Evolutionary conservation across 2,888 invertebrate species (phyloP).

Genomic region (Zele albiditarsus): DNA sequence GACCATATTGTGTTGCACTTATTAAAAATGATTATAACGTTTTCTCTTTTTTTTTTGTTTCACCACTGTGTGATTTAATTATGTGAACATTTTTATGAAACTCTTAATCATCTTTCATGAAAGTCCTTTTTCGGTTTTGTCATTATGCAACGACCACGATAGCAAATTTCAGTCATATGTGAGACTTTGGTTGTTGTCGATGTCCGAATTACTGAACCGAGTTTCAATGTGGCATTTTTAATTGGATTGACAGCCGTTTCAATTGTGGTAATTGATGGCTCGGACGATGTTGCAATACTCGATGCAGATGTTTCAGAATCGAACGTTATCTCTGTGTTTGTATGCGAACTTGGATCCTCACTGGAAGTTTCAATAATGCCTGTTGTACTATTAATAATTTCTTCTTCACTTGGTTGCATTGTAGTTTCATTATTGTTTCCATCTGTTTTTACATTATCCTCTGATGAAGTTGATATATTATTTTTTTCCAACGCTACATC

Average conservation of each 20-base stretch:
- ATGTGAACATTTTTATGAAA: neutral
- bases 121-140: constrained; percentile 66
- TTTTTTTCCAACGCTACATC: neutral
- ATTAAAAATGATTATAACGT: neutral
- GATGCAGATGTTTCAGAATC: constrained; percentile 71
- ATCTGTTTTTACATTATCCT: neutral
- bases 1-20: neutral
- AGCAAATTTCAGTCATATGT: constrained; percentile 92
- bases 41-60: neutral
- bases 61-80: neutral
- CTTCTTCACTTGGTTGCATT: neutral
- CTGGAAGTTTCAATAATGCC: neutral
- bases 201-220: constrained; percentile 79
- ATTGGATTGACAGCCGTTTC: constrained; percentile 36
- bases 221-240: constrained; percentile 53
- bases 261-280: constrained; percentile 44
- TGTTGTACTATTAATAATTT: neutral
- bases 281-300: constrained; percentile 50
- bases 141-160: constrained; percentile 88
- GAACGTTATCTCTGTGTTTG: constrained; percentile 69
- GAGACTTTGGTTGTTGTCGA: constrained; percentile 88
- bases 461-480: no score
- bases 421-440: neutral
- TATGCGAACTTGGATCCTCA: constrained; percentile 4
- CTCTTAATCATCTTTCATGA: constrained; percentile 57